These are phyloP conservation scores for Melanerpes aurifrons DNA, from an alignment of 2,113 vertebrate genomes.

Conservation along the genomic window DNA sequence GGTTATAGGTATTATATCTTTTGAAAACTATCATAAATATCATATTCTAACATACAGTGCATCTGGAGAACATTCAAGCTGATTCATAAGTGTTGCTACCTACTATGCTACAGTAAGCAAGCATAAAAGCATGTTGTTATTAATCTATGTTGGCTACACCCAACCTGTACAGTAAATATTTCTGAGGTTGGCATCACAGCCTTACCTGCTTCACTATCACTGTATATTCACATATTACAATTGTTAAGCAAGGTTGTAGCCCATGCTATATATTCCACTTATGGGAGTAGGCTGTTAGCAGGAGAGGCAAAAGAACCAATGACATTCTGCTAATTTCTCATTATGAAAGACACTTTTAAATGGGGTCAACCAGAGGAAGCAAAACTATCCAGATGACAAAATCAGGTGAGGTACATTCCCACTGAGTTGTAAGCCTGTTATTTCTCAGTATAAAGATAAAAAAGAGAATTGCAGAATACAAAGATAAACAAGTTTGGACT, in stretches of 20 bases:
- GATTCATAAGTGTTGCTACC: constrained; percentile 5
- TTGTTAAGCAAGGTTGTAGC: background rate
- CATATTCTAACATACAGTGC: background rate
- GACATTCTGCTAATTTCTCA: background rate
- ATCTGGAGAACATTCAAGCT: constrained; percentile 13
- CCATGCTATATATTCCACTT: background rate
- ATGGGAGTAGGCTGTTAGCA: background rate
- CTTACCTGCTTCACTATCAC: background rate
- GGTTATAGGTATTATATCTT: constrained; percentile 2
- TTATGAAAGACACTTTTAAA: background rate
- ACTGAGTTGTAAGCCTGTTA: background rate
- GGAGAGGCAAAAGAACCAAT: background rate
- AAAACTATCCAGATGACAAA: background rate
- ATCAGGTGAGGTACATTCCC: background rate
- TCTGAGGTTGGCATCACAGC: background rate
- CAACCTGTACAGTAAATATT: background rate
- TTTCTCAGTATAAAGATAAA: background rate
- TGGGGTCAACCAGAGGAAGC: background rate
- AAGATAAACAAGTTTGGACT: background rate
- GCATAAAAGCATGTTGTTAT: background rate
- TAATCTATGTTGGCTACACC: background rate
- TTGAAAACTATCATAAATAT: constrained; percentile 49
- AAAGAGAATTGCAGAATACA: background rate
- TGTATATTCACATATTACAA: background rate
- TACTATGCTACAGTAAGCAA: background rate